Base-by-base conservation (phyloP, 2,113 vertebrate species). In the Equus quagga region DNA sequence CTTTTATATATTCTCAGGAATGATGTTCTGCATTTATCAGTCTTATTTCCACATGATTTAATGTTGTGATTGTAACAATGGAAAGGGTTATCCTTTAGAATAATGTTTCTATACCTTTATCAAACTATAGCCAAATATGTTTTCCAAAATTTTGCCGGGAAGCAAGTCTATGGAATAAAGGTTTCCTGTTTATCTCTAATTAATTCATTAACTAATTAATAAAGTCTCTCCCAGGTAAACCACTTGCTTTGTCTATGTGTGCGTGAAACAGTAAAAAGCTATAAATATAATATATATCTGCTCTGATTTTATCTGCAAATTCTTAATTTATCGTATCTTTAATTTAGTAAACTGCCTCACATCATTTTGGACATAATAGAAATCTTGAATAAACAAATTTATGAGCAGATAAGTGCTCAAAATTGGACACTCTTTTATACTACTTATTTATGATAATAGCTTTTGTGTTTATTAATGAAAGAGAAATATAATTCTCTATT, bases 401-500 rank as follows among this genome's bases (percentile, higher is more conserved):
- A 51, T 24, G 24, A 90, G 11, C 8, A 69, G 70, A 46, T 69
- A 76, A 76, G 3, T 82, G 36, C 46, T 93, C 19, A 78, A 72
- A 81, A 78, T 58, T 95, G 19, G 60, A 7, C 1, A 49, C 44
- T 91, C n/a, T 33, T 24, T 69, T 80, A 64, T 23, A 44, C 56
- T 81, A 28, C 17, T 56, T 12, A 85, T 75, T 92, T 78, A 86
- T 73, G 33, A 31, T 90, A 81, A 26, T 21, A 44, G n/a, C 23
- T 73, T 72, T 86, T 81, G 26, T 56, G 4, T 70, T 78, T 92
- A 80, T 67, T 94, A 86, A 82, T 60, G 69, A 5, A 75, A 84
- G 41, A 89, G 58, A 95, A 94, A 65, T 56, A 60, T 26, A 62
- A 84, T 91, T 80, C 24, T 69, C 41, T 90, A n/a, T 79, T 64